Base-by-base conservation (phyloP, 2,797 vertebrate genomes). In the Numenius phaeopus region DNA sequence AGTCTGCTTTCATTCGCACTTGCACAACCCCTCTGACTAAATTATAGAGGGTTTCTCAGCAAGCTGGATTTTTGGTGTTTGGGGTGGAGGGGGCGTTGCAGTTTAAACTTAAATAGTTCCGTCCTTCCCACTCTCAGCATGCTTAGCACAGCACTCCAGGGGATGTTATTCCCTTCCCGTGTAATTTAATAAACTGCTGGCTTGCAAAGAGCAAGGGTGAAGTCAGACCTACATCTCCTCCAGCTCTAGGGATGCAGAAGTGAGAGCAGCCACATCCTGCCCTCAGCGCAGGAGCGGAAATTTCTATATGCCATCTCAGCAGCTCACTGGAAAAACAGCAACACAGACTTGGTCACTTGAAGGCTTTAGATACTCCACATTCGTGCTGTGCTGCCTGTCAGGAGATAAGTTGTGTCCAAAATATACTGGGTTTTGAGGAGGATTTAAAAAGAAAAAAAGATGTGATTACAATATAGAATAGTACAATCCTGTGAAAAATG, bases 141-240 rank as follows among this genome's bases (percentile, higher is more conserved):
- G 40, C 65, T 62, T 26, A 57, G 44, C 47, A 61, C 57, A 83
- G 64, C 37, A 46, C 58, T 71, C 50, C 69, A 57, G 57, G 34
- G 80, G 22, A 30, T 7, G 21, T 29, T 47, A 22, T 17, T 72
- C 15, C 23, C 14, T 62, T 24, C 7, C 27, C 0, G 0, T 19
- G 47, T 30, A 39, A 82, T 65, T 64, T 65, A 69, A 73, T 44
- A 47, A 85, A 58, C 66, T 18, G 21, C 37, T 85, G 91, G 57
- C 18, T 42, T 37, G 22, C 65, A 87, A 69, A 64, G 21, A 59
- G 40, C 29, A 77, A 50, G 61, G 20, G 55, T 9, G 2, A 77
- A 61, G 66, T 32, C 61, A 61, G 70, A 50, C 30, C 66, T 34
- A 4, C 30, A 23, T 5, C 46, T 58, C 32, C 49, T 58, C 39